Evolutionary conservation across 2,797 vertebrate species (phyloP), one percentile per base, ranked within the genome.

Genomic region (Notolabrus celidotus): DNA sequence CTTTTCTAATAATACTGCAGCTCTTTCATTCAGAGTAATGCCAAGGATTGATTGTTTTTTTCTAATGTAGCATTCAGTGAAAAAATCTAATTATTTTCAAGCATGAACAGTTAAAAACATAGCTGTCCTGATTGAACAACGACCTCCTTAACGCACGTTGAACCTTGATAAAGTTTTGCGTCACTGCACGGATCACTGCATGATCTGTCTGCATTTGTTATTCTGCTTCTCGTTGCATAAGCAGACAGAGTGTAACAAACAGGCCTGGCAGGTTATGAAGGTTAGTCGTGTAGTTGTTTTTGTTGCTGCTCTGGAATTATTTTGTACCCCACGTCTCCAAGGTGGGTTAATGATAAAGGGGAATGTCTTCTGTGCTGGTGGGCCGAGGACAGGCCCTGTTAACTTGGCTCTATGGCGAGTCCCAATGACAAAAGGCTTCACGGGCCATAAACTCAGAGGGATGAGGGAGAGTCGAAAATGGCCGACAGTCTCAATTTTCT

Each of bases 401-500:
- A 93, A 93, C 92, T 88, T 82, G 73, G 90, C 88, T 91, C 87
- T 89, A 86, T 84, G 82, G 77, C 71, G 68, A 86, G 86, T 89
- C 85, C 71, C 90, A 92, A 91, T 92, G 91, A 92, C 90, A 87
- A 90, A 79, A 92, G 92, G 85, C 91, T 93, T 93, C 90, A 92
- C 66, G 89, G 90, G 85, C 89, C 89, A 93, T 94, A 93, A 94
- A 94, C 82, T 81, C 77, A 84, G 87, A 89, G 87, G 88, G 91
- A 91, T 91, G 92, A 87, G 86, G 86, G 84, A 83, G 83, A 86
- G 77, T 79, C 61, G 83, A 91, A 91, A 92, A 92, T 90, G 88
- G 85, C 89, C 80, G 81, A 90, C 89, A 77, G 84, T 92, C 92
- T 91, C 92, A 93, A 93, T 93, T 94, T 93, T 93, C 92, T 93